These are phyloP conservation scores for Alviniconcha strummeri DNA, from an alignment of 2,888 invertebrate species.

Conservation along the genomic window DNA sequence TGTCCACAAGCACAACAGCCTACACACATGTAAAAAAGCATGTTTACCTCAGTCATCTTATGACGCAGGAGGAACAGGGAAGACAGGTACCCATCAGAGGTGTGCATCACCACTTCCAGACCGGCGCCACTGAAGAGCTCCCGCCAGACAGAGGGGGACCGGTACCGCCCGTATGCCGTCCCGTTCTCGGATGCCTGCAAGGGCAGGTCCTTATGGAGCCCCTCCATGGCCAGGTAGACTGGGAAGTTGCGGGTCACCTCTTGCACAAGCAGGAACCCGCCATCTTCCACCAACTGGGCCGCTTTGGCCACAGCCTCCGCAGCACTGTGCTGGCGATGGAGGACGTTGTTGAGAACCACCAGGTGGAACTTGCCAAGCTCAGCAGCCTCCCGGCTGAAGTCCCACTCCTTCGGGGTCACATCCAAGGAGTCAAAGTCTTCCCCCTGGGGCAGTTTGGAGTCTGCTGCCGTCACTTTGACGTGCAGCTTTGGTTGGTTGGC, in stretches of 20 bases:
- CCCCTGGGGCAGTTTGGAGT: constrained; percentile 62
- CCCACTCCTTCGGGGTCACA: constrained; percentile 81
- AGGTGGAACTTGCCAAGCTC: constrained; percentile 60
- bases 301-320: constrained; percentile 52
- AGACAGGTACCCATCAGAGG: constrained; percentile 79
- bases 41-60: too few species aligned
- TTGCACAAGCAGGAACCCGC: constrained; percentile 74
- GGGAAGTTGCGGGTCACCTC: constrained; percentile 72
- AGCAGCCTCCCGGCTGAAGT: constrained; percentile 76
- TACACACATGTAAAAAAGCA: too few species aligned
- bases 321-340: constrained; percentile 57
- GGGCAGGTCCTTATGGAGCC: constrained; percentile 43
- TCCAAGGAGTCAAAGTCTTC: constrained; percentile 75
- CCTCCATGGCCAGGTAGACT: constrained; percentile 55
- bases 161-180: constrained; percentile 51
- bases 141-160: constrained; percentile 55
- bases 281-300: constrained; percentile 78
- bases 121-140: constrained; percentile 67
- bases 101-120: constrained; percentile 79
- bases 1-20: too few species aligned
- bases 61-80: constrained; percentile 77
- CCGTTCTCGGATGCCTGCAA: constrained; percentile 37
- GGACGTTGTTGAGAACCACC: constrained; percentile 61
- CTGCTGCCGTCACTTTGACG: constrained; percentile 79
- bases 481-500: constrained; percentile 83